Base-by-base conservation (phyloP, 2,888 invertebrate species). In the Furcula furcula region DNA sequence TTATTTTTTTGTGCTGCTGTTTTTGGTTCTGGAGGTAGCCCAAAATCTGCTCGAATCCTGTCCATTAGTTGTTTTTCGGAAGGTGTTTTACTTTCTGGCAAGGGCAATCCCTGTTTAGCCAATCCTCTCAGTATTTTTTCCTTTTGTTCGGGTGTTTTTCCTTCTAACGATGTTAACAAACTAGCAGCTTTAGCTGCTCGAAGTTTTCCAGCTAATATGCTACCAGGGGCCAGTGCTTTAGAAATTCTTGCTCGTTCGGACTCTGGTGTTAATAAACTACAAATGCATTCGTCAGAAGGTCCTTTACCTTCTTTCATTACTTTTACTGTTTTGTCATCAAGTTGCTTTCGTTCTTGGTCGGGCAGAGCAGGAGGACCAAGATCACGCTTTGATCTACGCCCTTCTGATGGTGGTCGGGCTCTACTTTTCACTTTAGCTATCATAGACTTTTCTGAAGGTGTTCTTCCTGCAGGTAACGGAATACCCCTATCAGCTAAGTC, bases 211-310 rank as follows among this genome's bases (percentile, higher is more conserved):
- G 27, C 23, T 23, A 12, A 9, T 12, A 23, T 12, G 12, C 23
- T 23, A 7, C 23, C 23, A 10, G 21, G 21, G 3, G 10, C 21
- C 2, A 21, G 10, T 10, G 9, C 21, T 21, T 21, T 21, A 9
- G 21, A 21, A 2, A 21, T 21, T 21, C 10, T n/a, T 10, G n/a
- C 31, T 25, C 29, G 31, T 41, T 37, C 34, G 23, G 25, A 55
- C 15, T 46, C 48, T 20, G 54, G 52, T 7, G 55, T 50, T n/a
- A 60, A 32, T 21, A 60, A 35, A 7, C 43, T 48, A 39, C 60
- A 60, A 18, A 62, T 60, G 33, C 62, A 62, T 46, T 62, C 57
- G 22, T 60, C 60, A 26, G 52, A 50, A 18, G 61, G 55, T 3
- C 59, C 59, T 41, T 50, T 52, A 5, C 50, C 49, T 46, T 63